Percentiles rank a stretch among this genome's conserved stretches.
These are phyloP conservation scores for Chiloscyllium plagiosum DNA, from an alignment of 2,113 vertebrate genomes.

Conservation along the genomic window DNA sequence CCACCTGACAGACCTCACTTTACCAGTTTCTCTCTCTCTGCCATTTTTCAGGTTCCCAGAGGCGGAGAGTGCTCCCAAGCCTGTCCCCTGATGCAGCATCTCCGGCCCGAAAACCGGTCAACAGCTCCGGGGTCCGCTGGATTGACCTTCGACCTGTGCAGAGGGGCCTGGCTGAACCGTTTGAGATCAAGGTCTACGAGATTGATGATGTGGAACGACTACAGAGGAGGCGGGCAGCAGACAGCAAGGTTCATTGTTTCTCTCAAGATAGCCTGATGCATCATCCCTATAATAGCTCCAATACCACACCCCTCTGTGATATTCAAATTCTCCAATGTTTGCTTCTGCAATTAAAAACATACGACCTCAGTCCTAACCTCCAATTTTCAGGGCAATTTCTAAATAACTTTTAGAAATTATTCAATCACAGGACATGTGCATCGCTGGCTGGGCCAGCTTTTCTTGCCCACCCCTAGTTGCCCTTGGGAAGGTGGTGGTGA, in stretches of 20 bases:
- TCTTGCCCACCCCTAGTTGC: no score
- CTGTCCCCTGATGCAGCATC: conserved; percentile 76
- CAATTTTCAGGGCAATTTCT: background rate
- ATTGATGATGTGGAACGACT: conserved; percentile 93
- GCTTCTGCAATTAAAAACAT: no score
- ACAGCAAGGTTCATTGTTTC: conserved; percentile 63
- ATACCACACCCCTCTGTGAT: background rate
- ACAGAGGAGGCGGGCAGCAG: conserved; percentile 68
- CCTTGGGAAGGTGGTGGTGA: no score
- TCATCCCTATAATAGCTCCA: background rate
- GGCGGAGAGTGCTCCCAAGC: conserved; percentile 80
- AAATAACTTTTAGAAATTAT: no score
- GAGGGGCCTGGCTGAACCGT: conserved; percentile 70
- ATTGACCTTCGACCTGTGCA: conserved; percentile 76
- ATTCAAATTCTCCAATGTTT: background rate
- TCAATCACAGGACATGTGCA: no score
- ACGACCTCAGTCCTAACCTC: background rate
- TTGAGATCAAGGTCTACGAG: conserved; percentile 98
- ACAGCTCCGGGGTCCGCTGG: conserved; percentile 79
- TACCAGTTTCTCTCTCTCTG: background rate
- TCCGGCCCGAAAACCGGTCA: conserved; percentile 71
- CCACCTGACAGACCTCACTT: background rate
- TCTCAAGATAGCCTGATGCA: background rate
- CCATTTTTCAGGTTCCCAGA: conserved; percentile 71
- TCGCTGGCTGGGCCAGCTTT: no score